Percentiles rank a stretch among this genome's conserved stretches.
phyloP scores from a whole-genome alignment of 2,888 invertebrate species.

The Lobophora halterata region DNA sequence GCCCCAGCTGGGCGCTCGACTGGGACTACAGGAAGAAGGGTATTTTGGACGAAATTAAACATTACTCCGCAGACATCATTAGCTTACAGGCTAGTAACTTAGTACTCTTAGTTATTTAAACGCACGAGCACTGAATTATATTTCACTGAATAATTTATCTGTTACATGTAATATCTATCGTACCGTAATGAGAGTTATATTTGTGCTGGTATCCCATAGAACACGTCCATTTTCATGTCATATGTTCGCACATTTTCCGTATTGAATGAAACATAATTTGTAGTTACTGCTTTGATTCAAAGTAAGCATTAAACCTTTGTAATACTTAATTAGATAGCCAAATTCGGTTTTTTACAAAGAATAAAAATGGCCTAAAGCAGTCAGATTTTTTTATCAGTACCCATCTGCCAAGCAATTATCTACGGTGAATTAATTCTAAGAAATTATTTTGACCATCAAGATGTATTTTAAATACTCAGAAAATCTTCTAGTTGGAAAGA shows the following conservation, averaged over 20 bases:
- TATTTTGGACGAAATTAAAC: slow-evolving; percentile 97
- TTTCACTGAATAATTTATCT: slow-evolving; percentile 23
- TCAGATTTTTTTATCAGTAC: too few relatives aligned
- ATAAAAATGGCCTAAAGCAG: background rate
- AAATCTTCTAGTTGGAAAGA: too few relatives aligned
- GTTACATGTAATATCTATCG: slow-evolving; percentile 16
- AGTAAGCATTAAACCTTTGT: slow-evolving; percentile 14
- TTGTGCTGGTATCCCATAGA: slow-evolving; percentile 28
- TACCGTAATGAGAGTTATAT: slow-evolving; percentile 17
- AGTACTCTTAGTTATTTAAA: slow-evolving; percentile 35
- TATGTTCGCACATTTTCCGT: slow-evolving; percentile 27
- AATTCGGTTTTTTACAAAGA: background rate
- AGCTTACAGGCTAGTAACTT: slow-evolving; percentile 82
- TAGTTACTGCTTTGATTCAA: slow-evolving; percentile 26
- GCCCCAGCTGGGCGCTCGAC: slow-evolving; percentile 98
- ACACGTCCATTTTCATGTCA: slow-evolving; percentile 32
- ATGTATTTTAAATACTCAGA: too few relatives aligned
- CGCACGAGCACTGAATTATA: slow-evolving; percentile 31
- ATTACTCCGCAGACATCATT: slow-evolving; percentile 98
- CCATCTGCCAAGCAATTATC: too few relatives aligned
- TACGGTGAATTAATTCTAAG: too few relatives aligned
- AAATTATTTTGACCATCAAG: too few relatives aligned
- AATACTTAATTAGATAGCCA: slow-evolving; percentile 9
- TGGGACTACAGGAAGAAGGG: slow-evolving; percentile 99
- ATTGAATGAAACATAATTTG: slow-evolving; percentile 24